Evolutionary conservation across 2,113 vertebrate genomes (phyloP).

Genomic region (Pungitius pungitius): DNA sequence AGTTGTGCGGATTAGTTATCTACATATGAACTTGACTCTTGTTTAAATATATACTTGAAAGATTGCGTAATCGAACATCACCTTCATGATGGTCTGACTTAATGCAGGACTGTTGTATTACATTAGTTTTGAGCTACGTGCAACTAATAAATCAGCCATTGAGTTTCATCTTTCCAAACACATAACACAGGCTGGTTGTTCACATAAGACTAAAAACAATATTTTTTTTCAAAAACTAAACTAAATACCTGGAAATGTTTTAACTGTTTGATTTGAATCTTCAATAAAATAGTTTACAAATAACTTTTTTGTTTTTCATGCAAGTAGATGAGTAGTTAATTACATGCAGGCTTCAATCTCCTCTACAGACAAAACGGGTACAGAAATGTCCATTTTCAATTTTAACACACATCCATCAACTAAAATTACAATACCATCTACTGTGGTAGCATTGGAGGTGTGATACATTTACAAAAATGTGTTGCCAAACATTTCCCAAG

Average conservation of each 20-base stretch:
- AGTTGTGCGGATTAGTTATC: neutral
- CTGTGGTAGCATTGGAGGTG: conserved; percentile 48
- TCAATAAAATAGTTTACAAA: conserved; percentile 41
- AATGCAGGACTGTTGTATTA: neutral
- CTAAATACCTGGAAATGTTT: conserved; percentile 20
- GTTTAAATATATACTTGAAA: neutral
- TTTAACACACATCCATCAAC: conserved; percentile 5
- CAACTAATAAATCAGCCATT: neutral
- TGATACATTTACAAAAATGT: conserved; percentile 48
- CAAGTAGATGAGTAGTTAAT: conserved; percentile 17
- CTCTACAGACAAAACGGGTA: conserved; percentile 35
- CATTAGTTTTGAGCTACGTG: neutral
- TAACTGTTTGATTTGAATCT: conserved; percentile 23
- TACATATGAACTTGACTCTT: neutral
- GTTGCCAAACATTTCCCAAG: neutral
- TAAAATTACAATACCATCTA: conserved; percentile 24
- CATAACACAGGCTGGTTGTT: neutral
- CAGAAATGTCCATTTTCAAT: conserved; percentile 44
- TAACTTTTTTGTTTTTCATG: conserved; percentile 16
- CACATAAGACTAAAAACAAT: conserved; percentile 27
- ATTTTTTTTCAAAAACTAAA: conserved; percentile 39
- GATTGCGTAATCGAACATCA: no score
- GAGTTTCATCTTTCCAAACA: neutral
- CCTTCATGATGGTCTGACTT: neutral
- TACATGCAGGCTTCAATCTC: conserved; percentile 21